Evolutionary conservation across 2,113 vertebrate genomes (phyloP), one percentile per base, ranked within the genome.

Genomic region (Xerus inauris): DNA sequence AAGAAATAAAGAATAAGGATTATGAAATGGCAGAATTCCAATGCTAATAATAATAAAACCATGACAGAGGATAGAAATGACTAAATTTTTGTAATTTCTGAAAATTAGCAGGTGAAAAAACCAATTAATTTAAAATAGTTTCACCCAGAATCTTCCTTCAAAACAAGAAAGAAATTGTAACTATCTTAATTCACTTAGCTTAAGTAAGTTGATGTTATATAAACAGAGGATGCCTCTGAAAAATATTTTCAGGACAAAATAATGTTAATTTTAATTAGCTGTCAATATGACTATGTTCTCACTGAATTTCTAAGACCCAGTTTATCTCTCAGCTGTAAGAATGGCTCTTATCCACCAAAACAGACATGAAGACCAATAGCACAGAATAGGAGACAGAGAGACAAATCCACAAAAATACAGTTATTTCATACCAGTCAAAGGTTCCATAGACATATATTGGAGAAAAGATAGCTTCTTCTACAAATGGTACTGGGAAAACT

Each of bases 41-140:
- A 77, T n/a, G 2, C 35, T 65, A 72, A 47, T 85, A 80, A 73
- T 42, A 7, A 85, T 77, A 92, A 32, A 64, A 69, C 28, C 8
- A 65, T 65, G 20, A 72, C 42, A 92, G 12, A 40, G 16, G 26
- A 9, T 42, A 6, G 6, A 10, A 38, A 16, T 54, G 73, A 38
- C 30, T 3, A 94, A 84, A 80, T 49, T 73, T 90, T 72, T 79
- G 5, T 88, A 92, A 92, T 83, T 80, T 81, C 67, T 81, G 45
- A 72, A 87, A 94, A 94, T 69, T 40, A 64, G 64, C 75, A 71
- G 59, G 42, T 81, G 51, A 75, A 79, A 94, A 94, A 75, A 13
- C n/a, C n/a, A 90, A 51, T 47, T 71, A 90, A 59, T 35, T 82
- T 75, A 75, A 91, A 81, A 88, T 30, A 79, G 30, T 73, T 89